A percentile compares a stretch with the other conserved stretches of the same genome.
These are phyloP conservation scores for Lemur catta DNA, from an alignment of 2,797 vertebrate species.

Conservation along the genomic window DNA sequence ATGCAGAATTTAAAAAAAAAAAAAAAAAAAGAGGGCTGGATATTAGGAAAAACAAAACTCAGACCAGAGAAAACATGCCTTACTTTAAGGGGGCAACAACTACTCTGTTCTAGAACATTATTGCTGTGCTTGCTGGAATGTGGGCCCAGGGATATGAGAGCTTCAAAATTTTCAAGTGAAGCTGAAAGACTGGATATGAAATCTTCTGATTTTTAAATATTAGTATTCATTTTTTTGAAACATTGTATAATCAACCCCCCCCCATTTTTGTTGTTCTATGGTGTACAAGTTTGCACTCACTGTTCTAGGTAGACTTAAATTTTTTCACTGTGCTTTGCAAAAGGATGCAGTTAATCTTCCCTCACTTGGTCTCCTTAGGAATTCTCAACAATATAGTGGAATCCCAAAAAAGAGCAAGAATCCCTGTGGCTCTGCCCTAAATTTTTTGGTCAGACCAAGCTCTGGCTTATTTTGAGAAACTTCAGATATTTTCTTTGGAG, in stretches of 20 bases:
- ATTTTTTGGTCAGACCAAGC: neutral
- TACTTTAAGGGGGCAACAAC: neutral
- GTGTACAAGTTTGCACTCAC: neutral
- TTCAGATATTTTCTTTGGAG: neutral
- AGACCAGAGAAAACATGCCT: neutral
- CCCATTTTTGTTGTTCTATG: neutral
- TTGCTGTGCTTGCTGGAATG: neutral
- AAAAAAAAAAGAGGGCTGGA: neutral
- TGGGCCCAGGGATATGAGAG: neutral
- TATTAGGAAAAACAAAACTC: neutral
- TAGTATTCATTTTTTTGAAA: neutral
- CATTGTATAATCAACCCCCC: neutral
- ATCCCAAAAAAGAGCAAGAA: neutral
- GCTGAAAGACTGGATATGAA: neutral
- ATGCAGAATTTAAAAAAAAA: neutral
- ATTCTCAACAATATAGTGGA: neutral
- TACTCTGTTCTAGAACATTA: conserved; percentile 16
- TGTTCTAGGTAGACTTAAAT: neutral
- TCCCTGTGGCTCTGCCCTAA: neutral
- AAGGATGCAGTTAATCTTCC: neutral
- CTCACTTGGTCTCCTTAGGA: neutral
- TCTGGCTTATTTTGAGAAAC: conserved; percentile 14
- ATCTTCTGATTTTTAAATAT: conserved; percentile 29
- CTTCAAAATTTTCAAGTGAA: conserved; percentile 18
- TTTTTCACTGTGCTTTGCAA: conserved; percentile 13